Evolutionary conservation across 37 sponge, comb jelly and placozoan species (phyloP).

Genomic region (Crambe crambe): DNA sequence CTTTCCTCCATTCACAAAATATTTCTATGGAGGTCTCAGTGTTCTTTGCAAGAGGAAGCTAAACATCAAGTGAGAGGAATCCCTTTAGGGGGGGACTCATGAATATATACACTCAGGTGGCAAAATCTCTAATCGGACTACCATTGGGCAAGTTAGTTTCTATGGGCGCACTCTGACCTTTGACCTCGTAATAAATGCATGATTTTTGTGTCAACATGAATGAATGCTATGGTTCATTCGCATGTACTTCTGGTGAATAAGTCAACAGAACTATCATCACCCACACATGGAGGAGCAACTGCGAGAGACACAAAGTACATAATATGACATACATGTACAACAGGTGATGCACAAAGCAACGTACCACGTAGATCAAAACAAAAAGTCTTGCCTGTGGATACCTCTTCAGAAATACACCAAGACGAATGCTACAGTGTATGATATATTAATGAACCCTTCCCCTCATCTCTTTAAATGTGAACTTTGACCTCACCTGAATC

Average conservation of each 20-base stretch:
- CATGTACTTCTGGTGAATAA: constrained; percentile 88
- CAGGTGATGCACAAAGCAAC: constrained; percentile 3
- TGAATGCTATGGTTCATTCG: not conserved
- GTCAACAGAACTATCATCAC: constrained; percentile 85
- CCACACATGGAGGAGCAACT: constrained; percentile 90
- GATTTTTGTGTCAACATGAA: no score
- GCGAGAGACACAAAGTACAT: not conserved
- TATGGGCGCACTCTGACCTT: no score
- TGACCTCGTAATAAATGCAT: no score
- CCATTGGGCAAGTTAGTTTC: no score
- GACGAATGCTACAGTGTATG: constrained; percentile 49
- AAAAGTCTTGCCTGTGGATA: constrained; percentile 85
- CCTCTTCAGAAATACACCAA: constrained; percentile 76
- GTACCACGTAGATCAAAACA: constrained; percentile 77
- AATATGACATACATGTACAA: not conserved
- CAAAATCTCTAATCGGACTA: no score
- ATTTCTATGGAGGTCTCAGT: no score
- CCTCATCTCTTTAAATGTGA: not conserved
- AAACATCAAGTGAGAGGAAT: no score
- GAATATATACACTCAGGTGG: no score
- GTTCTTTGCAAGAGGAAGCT: no score
- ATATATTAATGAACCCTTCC: not conserved
- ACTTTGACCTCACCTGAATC: constrained; percentile 48
- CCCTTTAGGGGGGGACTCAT: no score
- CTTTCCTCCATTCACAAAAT: no score